phyloP scores from a whole-genome alignment of 2,888 invertebrate genomes.

The Panzeria rudis region DNA sequence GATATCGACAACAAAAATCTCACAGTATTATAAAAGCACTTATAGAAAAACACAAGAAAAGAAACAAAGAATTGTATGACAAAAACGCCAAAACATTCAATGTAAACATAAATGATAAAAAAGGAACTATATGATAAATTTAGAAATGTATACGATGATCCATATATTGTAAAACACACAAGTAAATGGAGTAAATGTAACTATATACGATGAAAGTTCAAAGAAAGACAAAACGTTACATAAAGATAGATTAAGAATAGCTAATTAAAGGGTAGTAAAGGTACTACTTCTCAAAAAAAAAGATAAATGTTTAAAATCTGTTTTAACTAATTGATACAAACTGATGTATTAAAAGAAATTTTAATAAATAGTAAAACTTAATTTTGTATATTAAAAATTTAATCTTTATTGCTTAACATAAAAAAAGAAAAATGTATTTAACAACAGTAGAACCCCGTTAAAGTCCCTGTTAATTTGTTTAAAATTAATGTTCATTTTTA shows the following conservation, averaged over 20 bases:
- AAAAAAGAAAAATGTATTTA: background rate
- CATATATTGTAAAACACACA: background rate
- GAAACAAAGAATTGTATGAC: no score
- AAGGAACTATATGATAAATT: conserved; percentile 25
- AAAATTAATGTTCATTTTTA: no score
- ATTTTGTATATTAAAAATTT: background rate
- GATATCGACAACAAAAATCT: no score
- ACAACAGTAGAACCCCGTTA: background rate
- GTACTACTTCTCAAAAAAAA: background rate
- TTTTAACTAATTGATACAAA: background rate
- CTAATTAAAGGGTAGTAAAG: background rate
- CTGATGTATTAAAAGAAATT: background rate
- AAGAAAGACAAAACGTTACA: background rate
- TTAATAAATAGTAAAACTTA: background rate
- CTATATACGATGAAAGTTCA: conserved; percentile 5
- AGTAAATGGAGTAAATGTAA: conserved; percentile 1
- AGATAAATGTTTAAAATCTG: no score
- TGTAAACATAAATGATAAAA: conserved; percentile 5
- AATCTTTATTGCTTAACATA: background rate
- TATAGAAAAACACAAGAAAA: no score
- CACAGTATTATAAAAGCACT: no score
- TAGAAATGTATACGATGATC: conserved; percentile 19
- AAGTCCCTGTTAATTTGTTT: no score
- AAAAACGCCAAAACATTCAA: no score
- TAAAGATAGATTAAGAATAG: conserved; percentile 24